phyloP scores from a whole-genome alignment of 2,113 vertebrate genomes.

The Nettapus auritus region DNA sequence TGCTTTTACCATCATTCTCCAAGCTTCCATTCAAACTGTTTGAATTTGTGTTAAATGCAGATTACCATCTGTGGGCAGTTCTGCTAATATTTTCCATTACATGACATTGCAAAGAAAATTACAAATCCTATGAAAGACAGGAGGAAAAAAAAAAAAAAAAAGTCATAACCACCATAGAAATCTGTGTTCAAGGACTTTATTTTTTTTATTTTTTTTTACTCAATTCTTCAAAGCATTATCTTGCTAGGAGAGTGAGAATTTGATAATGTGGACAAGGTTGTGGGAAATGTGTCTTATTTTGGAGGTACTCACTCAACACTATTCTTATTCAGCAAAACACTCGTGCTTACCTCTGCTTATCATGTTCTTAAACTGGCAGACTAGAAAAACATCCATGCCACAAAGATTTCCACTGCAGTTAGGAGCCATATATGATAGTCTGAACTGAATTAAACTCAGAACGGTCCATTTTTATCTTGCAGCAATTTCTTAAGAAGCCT shows the following conservation, averaged over 20 bases:
- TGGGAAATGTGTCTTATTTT: conserved; percentile 40
- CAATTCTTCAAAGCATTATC: conserved; percentile 1
- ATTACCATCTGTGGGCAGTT: conserved; percentile 59
- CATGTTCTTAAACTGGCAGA: background rate
- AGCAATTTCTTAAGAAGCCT: background rate
- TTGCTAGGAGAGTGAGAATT: conserved; percentile 40
- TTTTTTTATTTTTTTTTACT: conserved; percentile 54
- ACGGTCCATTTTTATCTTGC: background rate
- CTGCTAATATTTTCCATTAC: conserved; percentile 54
- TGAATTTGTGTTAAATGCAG: conserved; percentile 47
- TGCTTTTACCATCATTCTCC: conserved; percentile 2
- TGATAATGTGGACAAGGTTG: background rate
- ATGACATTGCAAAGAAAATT: conserved; percentile 24
- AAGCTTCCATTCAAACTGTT: conserved; percentile 20
- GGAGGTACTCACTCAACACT: conserved; percentile 41
- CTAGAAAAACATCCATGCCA: background rate
- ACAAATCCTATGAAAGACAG: background rate
- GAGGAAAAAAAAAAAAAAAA: background rate
- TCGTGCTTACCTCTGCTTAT: conserved; percentile 56
- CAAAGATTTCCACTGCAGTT: background rate
- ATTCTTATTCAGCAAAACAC: conserved; percentile 15
- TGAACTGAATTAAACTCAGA: background rate
- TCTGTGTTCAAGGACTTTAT: conserved; percentile 13
- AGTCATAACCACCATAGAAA: background rate
- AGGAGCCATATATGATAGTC: background rate